These are phyloP conservation scores for Dipodomys stephensi DNA, from an alignment of 2,113 vertebrate genomes.

Conservation along the genomic window DNA sequence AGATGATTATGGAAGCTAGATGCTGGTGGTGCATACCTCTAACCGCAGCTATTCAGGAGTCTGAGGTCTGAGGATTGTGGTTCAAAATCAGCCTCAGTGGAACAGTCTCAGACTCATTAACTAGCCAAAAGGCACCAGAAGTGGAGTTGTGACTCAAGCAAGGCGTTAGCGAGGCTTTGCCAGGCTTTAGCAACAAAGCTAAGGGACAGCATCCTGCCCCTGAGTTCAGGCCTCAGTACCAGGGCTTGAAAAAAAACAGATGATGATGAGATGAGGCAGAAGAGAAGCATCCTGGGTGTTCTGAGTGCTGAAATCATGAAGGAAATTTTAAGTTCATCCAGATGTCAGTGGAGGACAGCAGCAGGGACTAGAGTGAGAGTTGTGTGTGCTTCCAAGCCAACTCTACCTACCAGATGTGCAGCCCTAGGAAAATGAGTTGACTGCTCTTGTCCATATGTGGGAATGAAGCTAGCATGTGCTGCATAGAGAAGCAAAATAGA, in stretches of 20 bases:
- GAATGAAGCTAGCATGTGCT: not conserved
- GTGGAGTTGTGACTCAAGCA: no score
- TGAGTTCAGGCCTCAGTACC: no score
- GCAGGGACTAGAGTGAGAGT: not conserved
- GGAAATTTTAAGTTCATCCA: not conserved
- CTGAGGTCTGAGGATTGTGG: no score
- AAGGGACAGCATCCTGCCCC: no score
- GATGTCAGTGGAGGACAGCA: not conserved
- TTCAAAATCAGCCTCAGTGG: no score
- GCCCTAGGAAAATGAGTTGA: not conserved
- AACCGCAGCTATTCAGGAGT: no score
- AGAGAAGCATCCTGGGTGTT: not conserved
- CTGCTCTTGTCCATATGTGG: constrained; percentile 7
- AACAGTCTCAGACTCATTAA: no score
- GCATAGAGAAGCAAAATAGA: not conserved
- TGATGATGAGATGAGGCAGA: not conserved
- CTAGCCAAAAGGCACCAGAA: no score
- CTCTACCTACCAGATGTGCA: not conserved
- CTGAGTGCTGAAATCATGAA: not conserved
- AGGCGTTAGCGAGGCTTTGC: no score
- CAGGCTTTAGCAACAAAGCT: no score
- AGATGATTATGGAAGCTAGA: not conserved
- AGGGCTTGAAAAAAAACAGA: no score
- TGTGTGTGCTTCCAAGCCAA: not conserved
- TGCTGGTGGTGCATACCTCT: no score